Conservation (phyloP, 1,140 invertebrate genomes). For the Aphelenchoides avenae region DNA sequence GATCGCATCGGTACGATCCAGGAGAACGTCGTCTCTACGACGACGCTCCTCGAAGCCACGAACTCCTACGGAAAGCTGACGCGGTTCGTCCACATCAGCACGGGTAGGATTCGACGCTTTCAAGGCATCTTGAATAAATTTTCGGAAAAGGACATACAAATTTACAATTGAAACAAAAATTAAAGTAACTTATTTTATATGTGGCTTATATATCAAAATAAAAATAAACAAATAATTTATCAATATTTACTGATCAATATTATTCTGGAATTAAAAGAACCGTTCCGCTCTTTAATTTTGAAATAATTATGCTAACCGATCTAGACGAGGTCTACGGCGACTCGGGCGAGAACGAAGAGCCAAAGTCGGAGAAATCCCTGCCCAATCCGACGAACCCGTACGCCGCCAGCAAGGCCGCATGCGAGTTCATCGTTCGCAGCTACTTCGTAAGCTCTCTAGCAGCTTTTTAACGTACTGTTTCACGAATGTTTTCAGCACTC, state of each 20-base stretch:
- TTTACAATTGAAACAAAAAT: conserved; percentile 5
- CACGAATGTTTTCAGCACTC: conserved; percentile 53
- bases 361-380: conserved; percentile 50
- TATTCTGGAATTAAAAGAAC: too few species aligned
- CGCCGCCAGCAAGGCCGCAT: conserved; percentile 57
- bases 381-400: conserved; percentile 59
- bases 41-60: conserved; percentile 52
- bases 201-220: too few species aligned
- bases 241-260: too few species aligned
- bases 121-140: too few species aligned
- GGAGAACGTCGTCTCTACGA: conserved; percentile 57
- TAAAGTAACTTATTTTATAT: too few species aligned
- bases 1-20: conserved; percentile 59
- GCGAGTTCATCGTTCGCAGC: conserved; percentile 51
- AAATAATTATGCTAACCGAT: too few species aligned
- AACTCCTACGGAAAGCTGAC: conserved; percentile 34
- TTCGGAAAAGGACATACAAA: too few species aligned
- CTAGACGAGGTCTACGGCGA: conserved; percentile 58
- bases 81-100: conserved; percentile 58
- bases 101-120: conserved; percentile 45
- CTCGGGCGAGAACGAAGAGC: conserved; percentile 41
- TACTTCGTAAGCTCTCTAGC: conserved; percentile 43
- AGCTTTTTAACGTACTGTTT: background rate
- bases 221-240: background rate
- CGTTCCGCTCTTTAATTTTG: too few species aligned